Conservation (phyloP, 2,113 vertebrate genomes). For the Triplophysa rosa region DNA sequence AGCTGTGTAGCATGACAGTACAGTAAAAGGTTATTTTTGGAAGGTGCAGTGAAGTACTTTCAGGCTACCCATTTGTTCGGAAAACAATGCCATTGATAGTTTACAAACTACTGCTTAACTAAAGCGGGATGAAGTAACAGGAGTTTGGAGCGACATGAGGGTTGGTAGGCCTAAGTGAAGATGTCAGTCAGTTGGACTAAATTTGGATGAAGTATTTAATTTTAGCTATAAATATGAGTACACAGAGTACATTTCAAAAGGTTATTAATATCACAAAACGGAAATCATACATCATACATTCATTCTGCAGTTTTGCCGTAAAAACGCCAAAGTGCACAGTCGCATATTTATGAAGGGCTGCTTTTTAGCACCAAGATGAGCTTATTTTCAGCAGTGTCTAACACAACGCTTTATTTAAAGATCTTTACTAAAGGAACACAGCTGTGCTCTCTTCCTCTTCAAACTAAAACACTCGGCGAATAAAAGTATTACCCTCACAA, state of each 20-base stretch:
- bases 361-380: conserved; percentile 5
- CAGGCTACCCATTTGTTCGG: no score
- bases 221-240: no score
- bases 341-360: not conserved
- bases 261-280: not conserved
- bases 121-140: no score
- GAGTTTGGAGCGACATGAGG: no score
- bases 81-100: no score
- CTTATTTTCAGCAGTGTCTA: not conserved
- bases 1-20: not conserved
- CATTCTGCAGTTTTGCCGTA: not conserved
- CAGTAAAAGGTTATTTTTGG: no score
- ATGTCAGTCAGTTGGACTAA: no score
- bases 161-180: no score
- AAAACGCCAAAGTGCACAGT: not conserved
- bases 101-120: no score
- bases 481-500: conserved; percentile 22
- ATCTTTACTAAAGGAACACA: conserved; percentile 10
- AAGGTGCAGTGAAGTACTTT: no score
- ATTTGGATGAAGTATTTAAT: no score
- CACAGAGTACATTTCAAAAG: not conserved
- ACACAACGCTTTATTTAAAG: not conserved
- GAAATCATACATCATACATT: no score
- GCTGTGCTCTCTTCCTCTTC: conserved; percentile 13
- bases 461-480: conserved; percentile 18